These are phyloP conservation scores for Polypedilum pembai DNA, from an alignment of 1,140 invertebrate genomes.

Conservation along the genomic window DNA sequence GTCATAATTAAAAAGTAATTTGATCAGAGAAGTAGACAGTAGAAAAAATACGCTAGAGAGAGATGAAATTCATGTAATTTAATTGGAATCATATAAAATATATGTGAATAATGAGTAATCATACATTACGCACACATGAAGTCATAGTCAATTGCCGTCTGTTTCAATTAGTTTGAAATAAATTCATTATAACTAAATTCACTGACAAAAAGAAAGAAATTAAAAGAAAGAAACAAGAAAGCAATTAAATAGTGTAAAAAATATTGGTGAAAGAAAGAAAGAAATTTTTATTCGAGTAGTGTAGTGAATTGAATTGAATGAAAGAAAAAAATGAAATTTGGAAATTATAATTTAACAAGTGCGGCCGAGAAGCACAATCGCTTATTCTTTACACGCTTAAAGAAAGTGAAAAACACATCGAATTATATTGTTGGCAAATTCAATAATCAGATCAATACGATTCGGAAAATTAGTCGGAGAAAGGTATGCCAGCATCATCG, in stretches of 20 bases:
- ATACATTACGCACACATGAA: background rate
- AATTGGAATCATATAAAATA: constrained; percentile 7
- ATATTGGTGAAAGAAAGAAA: constrained; percentile 4
- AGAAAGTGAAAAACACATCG: constrained; percentile 37
- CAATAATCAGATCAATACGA: constrained; percentile 35
- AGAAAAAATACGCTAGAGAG: background rate
- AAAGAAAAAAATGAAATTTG: constrained; percentile 47
- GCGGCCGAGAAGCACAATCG: constrained; percentile 44
- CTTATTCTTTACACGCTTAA: constrained; percentile 34
- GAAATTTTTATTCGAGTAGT: background rate
- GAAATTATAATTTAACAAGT: constrained; percentile 51
- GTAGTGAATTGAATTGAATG: too few species aligned
- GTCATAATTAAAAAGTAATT: background rate
- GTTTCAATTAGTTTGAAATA: constrained; percentile 13
- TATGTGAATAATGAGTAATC: background rate
- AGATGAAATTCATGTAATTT: background rate
- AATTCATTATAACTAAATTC: background rate
- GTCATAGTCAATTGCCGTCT: constrained; percentile 1
- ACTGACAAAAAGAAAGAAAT: background rate
- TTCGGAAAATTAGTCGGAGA: constrained; percentile 28
- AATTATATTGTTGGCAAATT: constrained; percentile 37
- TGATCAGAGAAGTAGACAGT: too few species aligned
- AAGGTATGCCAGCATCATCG: background rate
- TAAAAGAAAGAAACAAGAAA: background rate
- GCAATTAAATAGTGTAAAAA: constrained; percentile 4